Conservation (phyloP, 2,113 vertebrate genomes). For the Clarias macrocephalus region DNA sequence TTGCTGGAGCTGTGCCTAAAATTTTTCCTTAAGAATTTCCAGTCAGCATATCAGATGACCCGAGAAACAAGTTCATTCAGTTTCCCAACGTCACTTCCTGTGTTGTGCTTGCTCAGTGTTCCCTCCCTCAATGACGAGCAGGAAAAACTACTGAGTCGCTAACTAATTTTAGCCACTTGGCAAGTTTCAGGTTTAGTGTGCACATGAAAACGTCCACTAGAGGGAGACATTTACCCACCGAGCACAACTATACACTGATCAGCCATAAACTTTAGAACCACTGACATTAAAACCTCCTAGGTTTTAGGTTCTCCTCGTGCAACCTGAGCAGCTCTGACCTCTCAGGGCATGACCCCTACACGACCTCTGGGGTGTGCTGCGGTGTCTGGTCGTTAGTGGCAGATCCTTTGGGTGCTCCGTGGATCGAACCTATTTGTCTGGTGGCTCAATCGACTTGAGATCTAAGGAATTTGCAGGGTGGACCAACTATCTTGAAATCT, state of each 20-base stretch:
- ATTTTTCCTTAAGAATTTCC: neutral
- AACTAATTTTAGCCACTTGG: neutral
- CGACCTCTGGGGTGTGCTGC: too few relatives aligned
- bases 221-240: conserved; percentile 28
- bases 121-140: neutral
- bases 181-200: neutral
- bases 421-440: too few relatives aligned
- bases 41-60: neutral
- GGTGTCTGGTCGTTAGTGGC: too few relatives aligned
- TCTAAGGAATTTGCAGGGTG: too few relatives aligned
- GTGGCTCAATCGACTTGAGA: too few relatives aligned
- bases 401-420: too few relatives aligned
- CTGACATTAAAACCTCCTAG: too few relatives aligned
- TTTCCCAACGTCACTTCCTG: neutral
- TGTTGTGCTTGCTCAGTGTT: neutral
- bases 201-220: conserved; percentile 23
- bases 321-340: too few relatives aligned
- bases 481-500: too few relatives aligned
- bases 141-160: neutral
- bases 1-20: neutral
- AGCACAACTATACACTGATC: neutral
- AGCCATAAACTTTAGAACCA: too few relatives aligned
- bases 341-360: too few relatives aligned
- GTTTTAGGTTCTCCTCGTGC: too few relatives aligned
- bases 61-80: neutral